Evolutionary conservation across 2,113 vertebrate genomes (phyloP).

Genomic region (Corapipo altera): DNA sequence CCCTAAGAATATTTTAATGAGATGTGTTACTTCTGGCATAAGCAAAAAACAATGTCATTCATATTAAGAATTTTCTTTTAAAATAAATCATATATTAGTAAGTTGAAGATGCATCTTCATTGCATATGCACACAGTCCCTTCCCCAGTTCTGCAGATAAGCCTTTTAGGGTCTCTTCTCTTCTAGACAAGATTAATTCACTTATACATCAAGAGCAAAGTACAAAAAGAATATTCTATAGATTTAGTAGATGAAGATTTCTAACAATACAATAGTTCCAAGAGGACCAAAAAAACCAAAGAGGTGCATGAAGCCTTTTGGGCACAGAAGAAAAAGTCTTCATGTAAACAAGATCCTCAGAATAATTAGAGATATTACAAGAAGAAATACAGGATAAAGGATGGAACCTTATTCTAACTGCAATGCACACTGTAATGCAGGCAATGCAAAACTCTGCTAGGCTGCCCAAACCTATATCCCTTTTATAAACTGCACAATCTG

Average conservation of each 20-base stretch:
- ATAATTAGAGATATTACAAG: neutral
- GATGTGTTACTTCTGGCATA: neutral
- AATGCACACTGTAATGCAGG: neutral
- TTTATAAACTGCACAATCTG: neutral
- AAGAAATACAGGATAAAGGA: slow-evolving; percentile 1
- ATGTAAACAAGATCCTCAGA: neutral
- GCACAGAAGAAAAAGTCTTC: neutral
- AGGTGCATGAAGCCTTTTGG: neutral
- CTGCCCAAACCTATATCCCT: neutral
- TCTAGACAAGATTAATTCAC: neutral
- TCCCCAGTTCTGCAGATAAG: neutral
- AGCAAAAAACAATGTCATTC: neutral
- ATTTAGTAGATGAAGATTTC: neutral
- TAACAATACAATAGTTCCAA: neutral
- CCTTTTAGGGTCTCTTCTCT: neutral
- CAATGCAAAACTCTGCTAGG: neutral
- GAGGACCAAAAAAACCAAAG: neutral
- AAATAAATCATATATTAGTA: neutral
- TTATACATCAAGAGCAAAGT: neutral
- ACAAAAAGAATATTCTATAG: neutral
- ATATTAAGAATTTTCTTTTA: neutral
- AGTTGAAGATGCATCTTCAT: slow-evolving; percentile 56
- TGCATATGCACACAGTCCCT: slow-evolving; percentile 58
- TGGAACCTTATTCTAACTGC: neutral
- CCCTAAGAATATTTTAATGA: neutral